phyloP scores from a whole-genome alignment of 2,888 invertebrate genomes.

The Tupiocoris notatus region DNA sequence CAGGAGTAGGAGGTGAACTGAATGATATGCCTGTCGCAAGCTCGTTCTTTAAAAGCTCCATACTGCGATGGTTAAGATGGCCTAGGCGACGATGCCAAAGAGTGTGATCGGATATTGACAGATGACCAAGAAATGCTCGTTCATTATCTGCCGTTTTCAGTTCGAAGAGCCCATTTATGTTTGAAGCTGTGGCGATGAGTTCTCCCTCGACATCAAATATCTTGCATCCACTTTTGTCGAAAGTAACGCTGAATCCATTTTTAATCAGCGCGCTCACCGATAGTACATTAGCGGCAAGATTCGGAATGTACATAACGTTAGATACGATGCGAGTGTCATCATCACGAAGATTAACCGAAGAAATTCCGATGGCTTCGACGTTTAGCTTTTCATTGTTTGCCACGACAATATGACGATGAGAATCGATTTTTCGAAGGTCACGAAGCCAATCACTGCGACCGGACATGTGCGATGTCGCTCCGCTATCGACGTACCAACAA shows the following conservation, averaged over 20 bases:
- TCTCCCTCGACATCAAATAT: neutral
- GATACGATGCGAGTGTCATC: too few relatives aligned
- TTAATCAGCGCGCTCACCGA: neutral
- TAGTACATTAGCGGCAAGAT: too few relatives aligned
- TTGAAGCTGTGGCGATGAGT: neutral
- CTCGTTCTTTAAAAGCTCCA: neutral
- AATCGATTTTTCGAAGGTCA: too few relatives aligned
- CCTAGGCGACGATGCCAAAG: constrained; percentile 25
- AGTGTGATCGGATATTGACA: neutral
- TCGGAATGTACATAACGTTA: too few relatives aligned
- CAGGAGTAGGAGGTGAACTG: neutral
- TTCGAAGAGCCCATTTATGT: neutral
- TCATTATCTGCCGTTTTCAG: neutral
- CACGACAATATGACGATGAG: too few relatives aligned
- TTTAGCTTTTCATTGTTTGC: too few relatives aligned
- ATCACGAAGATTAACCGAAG: too few relatives aligned
- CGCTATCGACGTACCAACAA: too few relatives aligned
- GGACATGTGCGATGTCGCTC: too few relatives aligned
- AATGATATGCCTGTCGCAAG: neutral
- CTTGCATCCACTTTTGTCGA: neutral
- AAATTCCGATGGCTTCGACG: too few relatives aligned
- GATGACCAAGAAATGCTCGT: too few relatives aligned
- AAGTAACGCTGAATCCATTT: neutral
- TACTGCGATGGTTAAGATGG: neutral
- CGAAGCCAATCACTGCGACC: too few relatives aligned